phyloP scores from a whole-genome alignment of 2,113 vertebrate genomes.

The Apodemus speciosus region DNA sequence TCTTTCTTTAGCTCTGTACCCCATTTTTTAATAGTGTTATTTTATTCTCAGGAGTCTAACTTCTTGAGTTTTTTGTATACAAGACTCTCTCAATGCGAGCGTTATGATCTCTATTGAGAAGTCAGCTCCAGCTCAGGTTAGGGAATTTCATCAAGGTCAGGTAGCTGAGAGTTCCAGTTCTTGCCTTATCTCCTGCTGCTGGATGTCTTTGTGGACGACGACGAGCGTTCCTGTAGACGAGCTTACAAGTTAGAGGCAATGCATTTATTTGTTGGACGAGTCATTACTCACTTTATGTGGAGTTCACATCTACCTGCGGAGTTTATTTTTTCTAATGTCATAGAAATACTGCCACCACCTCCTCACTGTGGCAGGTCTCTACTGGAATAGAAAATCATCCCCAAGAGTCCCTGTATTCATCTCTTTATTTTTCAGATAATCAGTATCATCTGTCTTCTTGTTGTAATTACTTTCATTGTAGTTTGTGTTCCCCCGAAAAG shows the following conservation, averaged over 20 bases:
- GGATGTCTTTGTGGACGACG: not conserved
- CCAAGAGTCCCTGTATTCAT: not conserved
- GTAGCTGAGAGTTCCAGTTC: not conserved
- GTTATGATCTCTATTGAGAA: not conserved
- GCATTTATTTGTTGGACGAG: not conserved
- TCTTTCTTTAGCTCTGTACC: too few species aligned
- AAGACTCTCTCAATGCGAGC: too few species aligned
- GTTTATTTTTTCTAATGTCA: not conserved
- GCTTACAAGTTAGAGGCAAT: not conserved
- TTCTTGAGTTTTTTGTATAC: too few species aligned
- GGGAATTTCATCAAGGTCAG: constrained; percentile 1
- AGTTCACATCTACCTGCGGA: not conserved
- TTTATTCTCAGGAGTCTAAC: too few species aligned
- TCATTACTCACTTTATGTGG: not conserved
- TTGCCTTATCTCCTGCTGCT: not conserved
- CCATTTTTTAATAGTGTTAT: too few species aligned
- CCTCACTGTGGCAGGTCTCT: not conserved
- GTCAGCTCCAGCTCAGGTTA: not conserved
- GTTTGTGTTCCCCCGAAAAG: not conserved
- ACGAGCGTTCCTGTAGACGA: not conserved
- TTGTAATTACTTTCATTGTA: not conserved
- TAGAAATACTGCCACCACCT: not conserved
- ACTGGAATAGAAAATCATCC: not conserved
- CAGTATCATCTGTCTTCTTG: not conserved
- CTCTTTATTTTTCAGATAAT: not conserved